Evolutionary conservation across 2,113 vertebrate species (phyloP), one percentile per base, ranked within the genome.

Genomic region (Burhinus oedicnemus): DNA sequence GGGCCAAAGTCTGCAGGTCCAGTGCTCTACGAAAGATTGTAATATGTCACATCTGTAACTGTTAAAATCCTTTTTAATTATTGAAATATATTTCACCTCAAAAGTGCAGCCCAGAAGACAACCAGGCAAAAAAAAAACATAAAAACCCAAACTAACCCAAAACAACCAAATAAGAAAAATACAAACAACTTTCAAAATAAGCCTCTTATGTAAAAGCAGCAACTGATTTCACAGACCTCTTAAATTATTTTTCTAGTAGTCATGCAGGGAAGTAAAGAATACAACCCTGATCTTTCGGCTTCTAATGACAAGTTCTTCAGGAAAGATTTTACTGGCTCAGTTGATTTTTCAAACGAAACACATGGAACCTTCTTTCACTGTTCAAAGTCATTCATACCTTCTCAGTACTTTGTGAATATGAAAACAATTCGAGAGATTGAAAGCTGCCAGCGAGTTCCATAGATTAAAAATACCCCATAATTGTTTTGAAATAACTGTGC

Each of bases 11-110:
- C 38, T 60, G 42, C 34, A 75, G 5, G 11, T 29, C 25, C 61
- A 22, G 6, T 36, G 36, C 44, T 85, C 58, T 22, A 2, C 4
- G 22, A 44, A 79, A 10, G 11, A 77, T 17, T 0, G 0, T 11
- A 57, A 52, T 12, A 54, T 49, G 60, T 54, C 34, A 13, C 7
- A 68, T 4, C 44, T 54, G 13, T 38, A 74, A 64, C 13, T 68
- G 13, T 25, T 55, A 55, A 89, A 89, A 52, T 23, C 3, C 5
- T 34, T 71, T 51, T 38, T 22, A 64, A 9, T 64, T 51, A 42
- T 0, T 38, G 17, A 82, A 94, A 34, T 23, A 47, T 51, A 40
- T 20, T 68, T 80, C 0, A 61, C 4, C 5, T 62, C 45, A 44
- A 8, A 87, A 77, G 2, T 3, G 15, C 52, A 77, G 17, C 61